Base-by-base conservation (phyloP, 2,888 invertebrate species). In the Meteorus colon region DNA sequence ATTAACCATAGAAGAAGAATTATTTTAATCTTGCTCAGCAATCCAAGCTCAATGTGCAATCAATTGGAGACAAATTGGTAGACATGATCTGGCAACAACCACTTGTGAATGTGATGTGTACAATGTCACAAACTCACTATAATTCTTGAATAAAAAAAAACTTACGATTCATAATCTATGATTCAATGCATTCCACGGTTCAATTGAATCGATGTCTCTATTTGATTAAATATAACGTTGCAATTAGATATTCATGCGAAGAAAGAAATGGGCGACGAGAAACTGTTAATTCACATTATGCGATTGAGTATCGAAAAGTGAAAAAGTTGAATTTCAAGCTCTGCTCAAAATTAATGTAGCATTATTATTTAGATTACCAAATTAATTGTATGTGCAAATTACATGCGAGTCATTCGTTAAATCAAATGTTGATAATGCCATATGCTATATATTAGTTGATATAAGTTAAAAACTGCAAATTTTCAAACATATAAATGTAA, bases 211-310 rank as follows among this genome's bases (percentile, higher is more conserved):
- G 48, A 45, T 29, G n/a, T 8, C 45, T 71, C 75, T 75, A 75
- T 45, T 59, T 45, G 66, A 66, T 34, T 65, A 34, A 65, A 66
- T 55, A 70, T 34, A 75, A 45, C 59, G 37, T 34, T 65, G 59
- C 55, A 55, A 51, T 66, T 70, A 67, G 51, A 55, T 67, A 71
- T 16, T 55, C 71, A 71, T 75, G 75, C 75, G 60, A 68, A 68
- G 10, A 37, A 37, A 14, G n/a, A 48, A 34, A 48, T 51, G 45
- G 63, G 29, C 16, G n/a, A 16, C 19, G 29, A 51, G 29, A 72
- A 45, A 62, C 16, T 48, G 12, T 73, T 45, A 6, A 62, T 19
- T 16, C 10, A 62, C 27, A 6, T 24, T 24, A 29, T 62, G 55
- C 8, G n/a, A 55, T 55, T 55, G 14, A 79, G 76, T 73, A 14